Conservation (phyloP, 2,797 vertebrate genomes). For the Tokudaia tokunoshimensis region DNA sequence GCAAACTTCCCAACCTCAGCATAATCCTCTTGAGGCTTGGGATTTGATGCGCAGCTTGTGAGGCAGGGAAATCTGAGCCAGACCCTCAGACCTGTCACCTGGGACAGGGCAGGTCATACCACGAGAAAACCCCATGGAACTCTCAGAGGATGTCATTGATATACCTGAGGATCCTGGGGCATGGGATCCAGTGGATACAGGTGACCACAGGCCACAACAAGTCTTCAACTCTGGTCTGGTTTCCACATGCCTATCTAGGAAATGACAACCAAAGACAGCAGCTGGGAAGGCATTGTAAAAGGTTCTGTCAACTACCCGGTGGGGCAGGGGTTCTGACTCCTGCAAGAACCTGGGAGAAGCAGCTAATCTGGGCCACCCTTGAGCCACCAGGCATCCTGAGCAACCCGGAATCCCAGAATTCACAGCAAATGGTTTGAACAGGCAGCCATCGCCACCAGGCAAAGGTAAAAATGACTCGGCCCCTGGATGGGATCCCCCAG, state of each 20-base stretch:
- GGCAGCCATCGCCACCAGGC: background rate
- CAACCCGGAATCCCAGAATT: constrained; percentile 71
- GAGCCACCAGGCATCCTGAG: constrained; percentile 50
- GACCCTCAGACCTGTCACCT: constrained; percentile 26
- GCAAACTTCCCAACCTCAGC: constrained; percentile 19
- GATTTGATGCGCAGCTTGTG: constrained; percentile 90
- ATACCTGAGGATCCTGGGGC: constrained; percentile 85
- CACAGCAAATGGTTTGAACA: constrained; percentile 32
- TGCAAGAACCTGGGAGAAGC: constrained; percentile 1
- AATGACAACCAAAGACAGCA: constrained; percentile 84
- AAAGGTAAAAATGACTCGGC: constrained; percentile 64
- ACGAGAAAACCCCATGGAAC: background rate
- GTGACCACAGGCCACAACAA: constrained; percentile 68
- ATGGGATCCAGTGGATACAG: fast-evolving
- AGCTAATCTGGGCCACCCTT: constrained; percentile 55
- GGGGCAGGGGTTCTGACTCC: background rate
- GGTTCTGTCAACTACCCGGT: constrained; percentile 74
- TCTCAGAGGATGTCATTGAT: constrained; percentile 87
- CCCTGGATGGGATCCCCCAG: constrained; percentile 7
- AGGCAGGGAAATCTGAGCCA: constrained; percentile 84
- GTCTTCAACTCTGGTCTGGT: constrained; percentile 80
- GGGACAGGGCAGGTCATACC: constrained; percentile 43
- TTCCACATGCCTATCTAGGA: constrained; percentile 79
- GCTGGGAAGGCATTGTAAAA: constrained; percentile 84
- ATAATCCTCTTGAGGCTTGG: constrained; percentile 9